phyloP scores from a whole-genome alignment of 2,888 invertebrate genomes.

The Leuctra nigra region DNA sequence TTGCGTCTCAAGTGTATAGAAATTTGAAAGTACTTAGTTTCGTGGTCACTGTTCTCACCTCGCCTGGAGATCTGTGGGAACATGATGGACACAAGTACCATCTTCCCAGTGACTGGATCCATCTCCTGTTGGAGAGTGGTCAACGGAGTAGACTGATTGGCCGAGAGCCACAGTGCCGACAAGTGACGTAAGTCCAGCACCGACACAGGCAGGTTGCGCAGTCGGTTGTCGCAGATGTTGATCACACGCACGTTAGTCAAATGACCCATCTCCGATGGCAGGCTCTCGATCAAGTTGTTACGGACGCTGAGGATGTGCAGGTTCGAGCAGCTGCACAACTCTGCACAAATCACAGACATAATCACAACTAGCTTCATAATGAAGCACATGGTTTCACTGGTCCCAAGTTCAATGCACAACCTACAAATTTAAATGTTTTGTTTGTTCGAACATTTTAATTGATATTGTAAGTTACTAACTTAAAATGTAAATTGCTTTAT shows the following conservation, averaged over 20 bases:
- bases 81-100: slow-evolving; percentile 70
- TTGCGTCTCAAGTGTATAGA: too few species aligned
- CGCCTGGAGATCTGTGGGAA: slow-evolving; percentile 87
- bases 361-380: too few species aligned
- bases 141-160: slow-evolving; percentile 89
- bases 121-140: slow-evolving; percentile 85
- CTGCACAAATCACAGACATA: too few species aligned
- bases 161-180: slow-evolving; percentile 87
- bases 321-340: slow-evolving; percentile 81
- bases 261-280: slow-evolving; percentile 89
- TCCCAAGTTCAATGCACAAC: too few species aligned
- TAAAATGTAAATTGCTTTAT: too few species aligned
- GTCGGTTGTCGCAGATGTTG: slow-evolving; percentile 80
- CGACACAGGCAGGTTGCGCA: slow-evolving; percentile 78
- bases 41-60: too few species aligned
- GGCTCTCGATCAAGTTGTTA: slow-evolving; percentile 68
- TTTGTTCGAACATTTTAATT: too few species aligned
- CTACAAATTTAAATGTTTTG: too few species aligned
- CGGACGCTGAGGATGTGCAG: slow-evolving; percentile 78
- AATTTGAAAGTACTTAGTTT: too few species aligned
- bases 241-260: slow-evolving; percentile 75
- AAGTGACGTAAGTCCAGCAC: slow-evolving; percentile 75
- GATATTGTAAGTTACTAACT: too few species aligned
- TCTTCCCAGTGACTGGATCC: slow-evolving; percentile 68
- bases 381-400: too few species aligned